Evolutionary conservation across 2,797 vertebrate species (phyloP).

Genomic region (Phataginus tetradactyla): DNA sequence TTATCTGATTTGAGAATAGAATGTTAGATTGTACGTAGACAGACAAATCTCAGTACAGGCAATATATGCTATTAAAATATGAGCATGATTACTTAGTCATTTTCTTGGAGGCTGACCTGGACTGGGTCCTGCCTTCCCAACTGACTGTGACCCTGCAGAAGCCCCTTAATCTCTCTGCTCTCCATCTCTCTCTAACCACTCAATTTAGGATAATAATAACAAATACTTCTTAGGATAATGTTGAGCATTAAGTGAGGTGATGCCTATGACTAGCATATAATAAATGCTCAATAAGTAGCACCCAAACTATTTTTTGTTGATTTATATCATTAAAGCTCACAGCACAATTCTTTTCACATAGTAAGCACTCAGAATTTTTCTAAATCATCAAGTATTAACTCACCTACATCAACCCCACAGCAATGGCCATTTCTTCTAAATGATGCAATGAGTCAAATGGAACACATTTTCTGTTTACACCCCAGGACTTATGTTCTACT

Average conservation of each 20-base stretch:
- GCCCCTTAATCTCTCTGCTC: background rate
- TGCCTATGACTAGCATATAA: too few species aligned
- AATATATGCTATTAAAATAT: constrained; percentile 61
- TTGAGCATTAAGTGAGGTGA: background rate
- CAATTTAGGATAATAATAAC: background rate
- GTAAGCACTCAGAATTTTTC: background rate
- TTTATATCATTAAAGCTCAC: background rate
- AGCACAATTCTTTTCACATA: background rate
- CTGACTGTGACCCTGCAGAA: background rate
- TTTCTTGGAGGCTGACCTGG: background rate
- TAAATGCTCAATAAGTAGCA: background rate
- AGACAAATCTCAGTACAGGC: constrained; percentile 31
- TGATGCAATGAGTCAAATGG: background rate
- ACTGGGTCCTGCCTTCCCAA: background rate
- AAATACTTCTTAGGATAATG: background rate
- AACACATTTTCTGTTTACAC: background rate
- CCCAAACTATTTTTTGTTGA: background rate
- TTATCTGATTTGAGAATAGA: constrained; percentile 42
- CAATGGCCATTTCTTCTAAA: background rate
- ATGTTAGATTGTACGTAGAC: constrained; percentile 52
- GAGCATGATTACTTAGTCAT: constrained; percentile 64
- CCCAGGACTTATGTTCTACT: background rate
- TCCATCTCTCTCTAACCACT: background rate
- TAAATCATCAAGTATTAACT: background rate
- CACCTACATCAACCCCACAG: background rate